Conservation (phyloP, 2,797 vertebrate genomes). For the Pelodytes ibericus region DNA sequence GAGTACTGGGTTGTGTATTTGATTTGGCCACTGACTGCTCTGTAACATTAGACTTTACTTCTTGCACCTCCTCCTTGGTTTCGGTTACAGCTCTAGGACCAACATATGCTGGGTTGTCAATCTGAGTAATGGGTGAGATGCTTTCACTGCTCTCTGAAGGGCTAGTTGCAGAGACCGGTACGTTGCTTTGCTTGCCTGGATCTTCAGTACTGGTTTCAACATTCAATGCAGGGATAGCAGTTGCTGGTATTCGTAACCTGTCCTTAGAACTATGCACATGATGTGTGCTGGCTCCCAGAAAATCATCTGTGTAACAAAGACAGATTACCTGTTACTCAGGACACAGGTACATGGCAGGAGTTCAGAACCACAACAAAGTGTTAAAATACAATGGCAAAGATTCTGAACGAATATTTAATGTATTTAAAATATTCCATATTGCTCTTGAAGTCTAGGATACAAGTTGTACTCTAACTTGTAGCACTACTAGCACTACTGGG, state of each 20-base stretch:
- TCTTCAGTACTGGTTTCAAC: slow-evolving; percentile 58
- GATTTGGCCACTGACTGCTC: slow-evolving; percentile 63
- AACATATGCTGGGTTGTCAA: slow-evolving; percentile 72
- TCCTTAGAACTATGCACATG: slow-evolving; percentile 70
- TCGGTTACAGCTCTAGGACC: slow-evolving; percentile 29
- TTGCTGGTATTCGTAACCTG: slow-evolving; percentile 58
- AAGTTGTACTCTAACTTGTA: too few species aligned
- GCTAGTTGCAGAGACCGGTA: slow-evolving; percentile 52
- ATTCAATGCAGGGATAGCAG: slow-evolving; percentile 59
- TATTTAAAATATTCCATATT: too few species aligned
- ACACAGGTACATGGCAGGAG: background rate
- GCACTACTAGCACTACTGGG: too few species aligned
- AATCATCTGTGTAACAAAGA: slow-evolving; percentile 78
- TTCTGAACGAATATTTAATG: too few species aligned
- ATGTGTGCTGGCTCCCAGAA: slow-evolving; percentile 75
- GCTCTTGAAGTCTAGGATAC: too few species aligned
- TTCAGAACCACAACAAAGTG: too few species aligned
- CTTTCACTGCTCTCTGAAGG: slow-evolving; percentile 90
- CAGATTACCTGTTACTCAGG: background rate
- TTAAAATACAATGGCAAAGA: too few species aligned
- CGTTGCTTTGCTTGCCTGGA: slow-evolving; percentile 65
- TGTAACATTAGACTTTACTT: slow-evolving; percentile 55
- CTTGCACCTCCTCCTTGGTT: slow-evolving; percentile 74
- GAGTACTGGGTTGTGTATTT: slow-evolving; percentile 71
- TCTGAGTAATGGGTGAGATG: slow-evolving; percentile 86